Conservation (phyloP, 2,888 invertebrate genomes). For the Toxonevra muliebris region DNA sequence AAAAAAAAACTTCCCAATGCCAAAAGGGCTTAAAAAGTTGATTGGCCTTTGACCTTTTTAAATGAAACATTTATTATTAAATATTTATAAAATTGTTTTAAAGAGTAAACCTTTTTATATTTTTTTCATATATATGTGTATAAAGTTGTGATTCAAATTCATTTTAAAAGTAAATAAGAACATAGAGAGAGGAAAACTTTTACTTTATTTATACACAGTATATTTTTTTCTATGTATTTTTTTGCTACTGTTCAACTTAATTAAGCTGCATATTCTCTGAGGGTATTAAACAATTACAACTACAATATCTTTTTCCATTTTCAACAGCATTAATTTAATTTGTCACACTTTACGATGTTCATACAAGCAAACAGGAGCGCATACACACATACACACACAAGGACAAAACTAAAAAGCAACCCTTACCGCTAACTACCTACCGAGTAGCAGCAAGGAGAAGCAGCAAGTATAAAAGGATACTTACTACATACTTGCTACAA, state of each 20-base stretch:
- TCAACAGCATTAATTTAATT: constrained; percentile 48
- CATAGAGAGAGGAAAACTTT: too few relatives aligned
- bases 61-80: too few relatives aligned
- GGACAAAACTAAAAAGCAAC: constrained; percentile 4
- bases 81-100: too few relatives aligned
- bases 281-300: constrained; percentile 58
- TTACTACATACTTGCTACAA: not conserved
- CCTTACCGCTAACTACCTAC: constrained; percentile 13
- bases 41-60: too few relatives aligned
- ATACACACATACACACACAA: not conserved
- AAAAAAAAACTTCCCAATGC: too few relatives aligned
- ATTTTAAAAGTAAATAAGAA: too few relatives aligned
- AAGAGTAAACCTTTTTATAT: too few relatives aligned
- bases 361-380: constrained; percentile 44
- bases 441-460: not conserved
- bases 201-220: too few relatives aligned
- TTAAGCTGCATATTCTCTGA: constrained; percentile 37
- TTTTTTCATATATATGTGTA: too few relatives aligned
- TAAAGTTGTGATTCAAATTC: too few relatives aligned
- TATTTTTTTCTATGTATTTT: not conserved
- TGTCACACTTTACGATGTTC: constrained; percentile 44
- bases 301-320: constrained; percentile 44
- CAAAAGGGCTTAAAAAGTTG: too few relatives aligned
- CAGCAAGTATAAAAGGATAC: constrained; percentile 10
- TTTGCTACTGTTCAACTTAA: constrained; percentile 34